These are phyloP conservation scores for Neosalanx taihuensis DNA, from an alignment of 2,797 vertebrate species.

Conservation along the genomic window DNA sequence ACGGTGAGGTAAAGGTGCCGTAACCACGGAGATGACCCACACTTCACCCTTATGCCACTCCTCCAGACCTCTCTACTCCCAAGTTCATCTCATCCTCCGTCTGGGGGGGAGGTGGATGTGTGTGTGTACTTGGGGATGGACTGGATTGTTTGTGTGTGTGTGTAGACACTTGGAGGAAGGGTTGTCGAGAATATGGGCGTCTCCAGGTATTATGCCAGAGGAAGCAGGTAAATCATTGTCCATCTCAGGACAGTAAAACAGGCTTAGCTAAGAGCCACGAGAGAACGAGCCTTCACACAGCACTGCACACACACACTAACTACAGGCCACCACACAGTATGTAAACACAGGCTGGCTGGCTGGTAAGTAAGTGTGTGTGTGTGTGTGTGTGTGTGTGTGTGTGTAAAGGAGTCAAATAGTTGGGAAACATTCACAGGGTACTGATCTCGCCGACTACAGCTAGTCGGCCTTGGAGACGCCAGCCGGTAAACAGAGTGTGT, in stretches of 20 bases:
- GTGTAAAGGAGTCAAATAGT: conserved; percentile 49
- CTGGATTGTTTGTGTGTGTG: neutral
- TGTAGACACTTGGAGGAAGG: too few relatives aligned
- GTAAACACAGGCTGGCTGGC: conserved; percentile 55
- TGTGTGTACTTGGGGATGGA: neutral
- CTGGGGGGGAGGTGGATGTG: conserved; percentile 11
- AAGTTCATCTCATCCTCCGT: conserved; percentile 23
- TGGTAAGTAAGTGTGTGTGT: conserved; percentile 24
- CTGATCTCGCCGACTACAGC: conserved; percentile 62
- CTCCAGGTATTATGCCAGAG: conserved; percentile 34
- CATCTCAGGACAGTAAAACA: conserved; percentile 66
- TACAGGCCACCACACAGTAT: conserved; percentile 48
- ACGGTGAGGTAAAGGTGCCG: neutral
- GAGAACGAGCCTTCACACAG: conserved; percentile 60
- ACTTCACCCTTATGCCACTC: neutral
- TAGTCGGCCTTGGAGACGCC: conserved; percentile 65
- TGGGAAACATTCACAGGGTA: conserved; percentile 41
- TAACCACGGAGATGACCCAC: conserved; percentile 21
- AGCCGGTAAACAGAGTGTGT: conserved; percentile 67
- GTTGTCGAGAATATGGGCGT: neutral
- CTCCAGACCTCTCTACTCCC: conserved; percentile 17
- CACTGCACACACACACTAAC: conserved; percentile 57
- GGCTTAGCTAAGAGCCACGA: conserved; percentile 59
- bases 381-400: conserved; percentile 23
- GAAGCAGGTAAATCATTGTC: conserved; percentile 67